phyloP scores from a whole-genome alignment of 1,140 invertebrate genomes.

The Saccostrea cuccullata region DNA sequence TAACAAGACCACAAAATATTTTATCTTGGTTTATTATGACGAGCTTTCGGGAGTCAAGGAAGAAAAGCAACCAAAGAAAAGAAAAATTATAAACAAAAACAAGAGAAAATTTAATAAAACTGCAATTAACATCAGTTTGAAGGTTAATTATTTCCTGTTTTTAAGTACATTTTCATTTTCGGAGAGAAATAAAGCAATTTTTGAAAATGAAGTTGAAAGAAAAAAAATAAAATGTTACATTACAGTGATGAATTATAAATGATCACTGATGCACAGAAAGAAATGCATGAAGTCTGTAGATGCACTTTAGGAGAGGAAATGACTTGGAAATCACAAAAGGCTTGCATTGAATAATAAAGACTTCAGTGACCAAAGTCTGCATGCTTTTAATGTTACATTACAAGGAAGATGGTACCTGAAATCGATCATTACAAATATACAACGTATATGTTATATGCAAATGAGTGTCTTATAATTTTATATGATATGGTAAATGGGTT shows the following conservation, averaged over 20 bases:
- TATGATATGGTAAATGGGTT: neutral
- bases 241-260: neutral
- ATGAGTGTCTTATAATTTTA: neutral
- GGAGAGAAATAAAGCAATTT: neutral
- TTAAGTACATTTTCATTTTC: no score
- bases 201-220: conserved; percentile 3
- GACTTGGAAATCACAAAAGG: neutral
- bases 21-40: neutral
- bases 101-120: neutral
- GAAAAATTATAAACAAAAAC: conserved; percentile 17
- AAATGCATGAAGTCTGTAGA: neutral
- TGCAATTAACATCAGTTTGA: neutral
- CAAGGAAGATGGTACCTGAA: neutral
- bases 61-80: neutral
- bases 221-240: neutral
- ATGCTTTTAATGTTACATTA: neutral
- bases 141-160: conserved; percentile 7
- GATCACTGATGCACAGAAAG: neutral
- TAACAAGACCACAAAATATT: neutral
- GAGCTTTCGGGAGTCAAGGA: neutral
- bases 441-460: neutral
- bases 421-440: neutral
- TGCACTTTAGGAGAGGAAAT: neutral
- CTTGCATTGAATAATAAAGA: neutral
- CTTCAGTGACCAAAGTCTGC: neutral